Evolutionary conservation across 2,888 invertebrate species (phyloP).

Genomic region (Nebria brevicollis): DNA sequence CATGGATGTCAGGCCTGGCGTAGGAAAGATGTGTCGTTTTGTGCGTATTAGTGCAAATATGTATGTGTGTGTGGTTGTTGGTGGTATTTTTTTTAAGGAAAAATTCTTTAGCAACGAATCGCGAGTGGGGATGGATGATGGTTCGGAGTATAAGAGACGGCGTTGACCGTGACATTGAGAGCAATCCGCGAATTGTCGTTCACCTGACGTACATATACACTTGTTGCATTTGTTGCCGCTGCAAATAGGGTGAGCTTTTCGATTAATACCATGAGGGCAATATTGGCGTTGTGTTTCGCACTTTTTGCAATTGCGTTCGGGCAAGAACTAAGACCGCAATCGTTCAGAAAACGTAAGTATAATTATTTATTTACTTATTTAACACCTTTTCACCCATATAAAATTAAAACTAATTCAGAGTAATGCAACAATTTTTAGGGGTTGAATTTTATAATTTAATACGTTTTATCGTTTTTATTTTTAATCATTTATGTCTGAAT

Average conservation of each 20-base stretch:
- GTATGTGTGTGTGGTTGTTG: constrained; percentile 11
- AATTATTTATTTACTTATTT: background rate
- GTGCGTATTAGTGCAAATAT: background rate
- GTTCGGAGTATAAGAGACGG: constrained; percentile 29
- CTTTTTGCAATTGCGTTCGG: background rate
- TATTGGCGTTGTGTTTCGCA: constrained; percentile 10
- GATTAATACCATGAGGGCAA: background rate
- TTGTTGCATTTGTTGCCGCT: constrained; percentile 6
- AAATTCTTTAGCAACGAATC: background rate
- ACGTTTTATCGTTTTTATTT: too few relatives aligned
- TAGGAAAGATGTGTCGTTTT: background rate
- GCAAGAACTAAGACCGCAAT: background rate
- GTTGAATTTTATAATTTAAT: too few relatives aligned
- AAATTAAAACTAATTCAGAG: too few relatives aligned
- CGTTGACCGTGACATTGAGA: constrained; percentile 55
- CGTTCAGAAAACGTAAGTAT: background rate
- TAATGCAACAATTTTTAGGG: too few relatives aligned
- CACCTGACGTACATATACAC: constrained; percentile 9
- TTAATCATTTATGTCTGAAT: too few relatives aligned
- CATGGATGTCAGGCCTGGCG: background rate
- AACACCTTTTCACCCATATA: background rate
- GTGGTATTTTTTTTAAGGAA: constrained; percentile 17
- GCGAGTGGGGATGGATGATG: constrained; percentile 23
- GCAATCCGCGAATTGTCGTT: constrained; percentile 53
- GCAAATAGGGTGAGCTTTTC: background rate